Base-by-base conservation (phyloP, 2,888 invertebrate genomes). In the Hypolimnas misippus region DNA sequence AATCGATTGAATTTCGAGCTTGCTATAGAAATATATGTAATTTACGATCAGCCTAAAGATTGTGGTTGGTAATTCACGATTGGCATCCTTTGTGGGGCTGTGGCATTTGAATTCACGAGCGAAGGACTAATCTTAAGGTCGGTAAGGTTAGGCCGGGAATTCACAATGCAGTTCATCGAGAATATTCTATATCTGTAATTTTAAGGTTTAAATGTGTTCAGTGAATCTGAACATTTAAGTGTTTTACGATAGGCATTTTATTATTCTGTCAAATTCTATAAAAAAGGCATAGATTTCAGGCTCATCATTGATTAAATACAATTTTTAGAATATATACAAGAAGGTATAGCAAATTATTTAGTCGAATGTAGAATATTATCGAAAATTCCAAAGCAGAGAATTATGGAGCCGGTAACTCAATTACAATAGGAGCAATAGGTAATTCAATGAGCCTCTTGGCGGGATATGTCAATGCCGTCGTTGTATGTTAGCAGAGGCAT, bases 51-150 rank as follows among this genome's bases (percentile, higher is more conserved):
- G 65, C 63, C 67, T 71, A 73, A 72, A 70, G 76, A 81, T 81
- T 80, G 75, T 74, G 73, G 69, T 73, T 83, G 83, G 81, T 74
- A 83, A 83, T 81, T 85, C 86, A 83, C 87, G 84, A 83, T 77
- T 78, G 76, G 73, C 75, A 79, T 82, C 79, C 81, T 75, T 83
- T 75, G 78, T 76, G 74, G 72, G 74, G 73, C 70, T 70, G 61
- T 79, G 82, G 77, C 83, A 83, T 86, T 84, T 81, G 66, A 73
- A 75, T 70, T 70, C 72, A 75, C 71, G 73, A 71, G 75, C 68
- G 66, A 76, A 76, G 76, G 74, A 75, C 73, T 72, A 74, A 76
- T 76, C 74, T 77, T 78, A 71, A 75, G 72, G 71, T 71, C 71
- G 66, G 67, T 66, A 67, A 69, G 73, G 73, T 74, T 76, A 76